Percentiles rank a stretch among this genome's conserved stretches.
Evolutionary conservation across 2,113 vertebrate species (phyloP).

Genomic region (Datnioides undecimradiatus): DNA sequence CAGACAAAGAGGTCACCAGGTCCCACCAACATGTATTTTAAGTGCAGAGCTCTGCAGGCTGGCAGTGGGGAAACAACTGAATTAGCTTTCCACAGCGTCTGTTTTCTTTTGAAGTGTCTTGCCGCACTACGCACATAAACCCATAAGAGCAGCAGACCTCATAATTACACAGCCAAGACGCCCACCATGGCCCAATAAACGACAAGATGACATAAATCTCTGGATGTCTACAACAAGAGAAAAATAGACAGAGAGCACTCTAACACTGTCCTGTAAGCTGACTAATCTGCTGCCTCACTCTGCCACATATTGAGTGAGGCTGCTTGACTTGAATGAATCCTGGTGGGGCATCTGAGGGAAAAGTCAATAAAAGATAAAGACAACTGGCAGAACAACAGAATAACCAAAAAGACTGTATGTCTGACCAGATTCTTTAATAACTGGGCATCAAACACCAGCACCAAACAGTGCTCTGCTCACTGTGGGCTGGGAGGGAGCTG

Average conservation of each 20-base stretch:
- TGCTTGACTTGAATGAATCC: neutral
- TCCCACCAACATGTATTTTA: conserved; percentile 36
- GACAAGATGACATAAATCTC: conserved; percentile 61
- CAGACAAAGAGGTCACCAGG: conserved; percentile 26
- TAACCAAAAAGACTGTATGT: neutral
- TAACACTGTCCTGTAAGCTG: conserved; percentile 28
- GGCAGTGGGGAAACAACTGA: conserved; percentile 55
- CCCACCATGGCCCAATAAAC: conserved; percentile 66
- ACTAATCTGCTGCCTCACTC: conserved; percentile 23
- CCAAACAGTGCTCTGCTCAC: neutral
- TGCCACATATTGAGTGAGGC: conserved; percentile 19
- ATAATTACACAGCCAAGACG: conserved; percentile 70
- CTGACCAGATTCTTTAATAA: conserved; percentile 16
- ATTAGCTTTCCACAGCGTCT: conserved; percentile 53
- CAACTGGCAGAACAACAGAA: conserved; percentile 18
- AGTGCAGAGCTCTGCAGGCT: conserved; percentile 25
- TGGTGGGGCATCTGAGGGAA: neutral
- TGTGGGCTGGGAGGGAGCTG: neutral
- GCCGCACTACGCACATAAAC: conserved; percentile 66
- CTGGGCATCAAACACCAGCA: neutral
- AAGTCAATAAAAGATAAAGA: conserved; percentile 39
- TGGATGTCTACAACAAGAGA: conserved; percentile 59
- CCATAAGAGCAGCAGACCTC: conserved; percentile 68
- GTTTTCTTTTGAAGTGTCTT: conserved; percentile 70
- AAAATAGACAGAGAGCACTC: conserved; percentile 59